Conservation (phyloP, 2,797 vertebrate species). For the Sciurus carolinensis region DNA sequence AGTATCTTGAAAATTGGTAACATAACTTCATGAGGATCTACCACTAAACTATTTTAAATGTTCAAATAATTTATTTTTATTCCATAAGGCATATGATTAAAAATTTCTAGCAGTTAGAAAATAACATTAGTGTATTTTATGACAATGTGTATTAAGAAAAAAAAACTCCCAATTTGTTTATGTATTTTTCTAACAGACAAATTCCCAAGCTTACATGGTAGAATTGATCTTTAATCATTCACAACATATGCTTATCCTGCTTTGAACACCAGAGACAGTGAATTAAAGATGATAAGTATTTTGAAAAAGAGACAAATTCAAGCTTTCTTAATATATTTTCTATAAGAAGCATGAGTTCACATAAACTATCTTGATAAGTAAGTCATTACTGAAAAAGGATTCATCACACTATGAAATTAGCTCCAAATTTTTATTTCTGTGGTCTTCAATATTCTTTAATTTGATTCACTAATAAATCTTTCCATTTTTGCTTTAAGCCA, state of each 20-base stretch:
- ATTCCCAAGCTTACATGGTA: neutral
- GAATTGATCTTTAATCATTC: constrained; percentile 25
- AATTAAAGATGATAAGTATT: neutral
- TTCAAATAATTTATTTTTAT: neutral
- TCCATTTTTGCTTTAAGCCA: neutral
- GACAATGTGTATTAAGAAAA: neutral
- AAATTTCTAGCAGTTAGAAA: neutral
- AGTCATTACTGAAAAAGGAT: neutral
- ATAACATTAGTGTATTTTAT: neutral
- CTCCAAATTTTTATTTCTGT: neutral
- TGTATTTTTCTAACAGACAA: neutral
- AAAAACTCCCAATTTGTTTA: neutral
- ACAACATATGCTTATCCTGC: neutral
- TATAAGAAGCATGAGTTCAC: constrained; percentile 21
- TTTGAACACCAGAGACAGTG: neutral
- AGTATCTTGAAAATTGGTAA: neutral
- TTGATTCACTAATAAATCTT: neutral
- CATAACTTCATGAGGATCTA: neutral
- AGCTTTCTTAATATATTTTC: neutral
- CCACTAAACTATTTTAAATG: neutral
- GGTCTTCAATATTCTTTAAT: neutral
- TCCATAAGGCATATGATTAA: neutral
- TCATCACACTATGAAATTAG: neutral
- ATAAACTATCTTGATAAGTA: constrained; percentile 48
- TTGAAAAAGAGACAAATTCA: neutral